These are phyloP conservation scores for Hypolimnas misippus DNA, from an alignment of 2,888 invertebrate species.

Conservation along the genomic window DNA sequence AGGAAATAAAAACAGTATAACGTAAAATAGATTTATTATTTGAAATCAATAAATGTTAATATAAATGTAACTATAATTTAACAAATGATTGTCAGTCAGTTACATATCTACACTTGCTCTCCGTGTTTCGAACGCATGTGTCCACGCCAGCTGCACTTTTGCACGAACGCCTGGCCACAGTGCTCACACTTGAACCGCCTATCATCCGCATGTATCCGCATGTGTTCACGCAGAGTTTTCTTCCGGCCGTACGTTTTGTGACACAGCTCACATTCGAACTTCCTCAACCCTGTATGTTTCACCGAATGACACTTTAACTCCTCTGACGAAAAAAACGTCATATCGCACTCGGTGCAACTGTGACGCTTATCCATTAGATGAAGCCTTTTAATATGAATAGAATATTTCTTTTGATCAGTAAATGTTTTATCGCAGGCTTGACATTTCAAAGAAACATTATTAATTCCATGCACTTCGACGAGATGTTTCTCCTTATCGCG, in stretches of 20 bases:
- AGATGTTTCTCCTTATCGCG: slow-evolving; percentile 59
- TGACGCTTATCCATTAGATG: slow-evolving; percentile 59
- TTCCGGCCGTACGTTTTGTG: slow-evolving; percentile 55
- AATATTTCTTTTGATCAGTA: slow-evolving; percentile 52
- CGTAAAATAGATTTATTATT: slow-evolving; percentile 24
- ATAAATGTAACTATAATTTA: not conserved
- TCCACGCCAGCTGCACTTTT: too few species aligned
- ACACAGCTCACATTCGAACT: slow-evolving; percentile 64
- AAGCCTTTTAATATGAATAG: slow-evolving; percentile 59
- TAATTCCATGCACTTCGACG: slow-evolving; percentile 56
- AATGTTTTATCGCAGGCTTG: slow-evolving; percentile 61
- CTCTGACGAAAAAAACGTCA: slow-evolving; percentile 58
- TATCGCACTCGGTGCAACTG: slow-evolving; percentile 50
- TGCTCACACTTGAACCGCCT: too few species aligned
- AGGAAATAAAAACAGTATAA: not conserved
- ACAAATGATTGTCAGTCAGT: not conserved
- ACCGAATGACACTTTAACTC: slow-evolving; percentile 63
- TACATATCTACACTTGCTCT: slow-evolving; percentile 44
- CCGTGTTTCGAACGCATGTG: slow-evolving; percentile 56
- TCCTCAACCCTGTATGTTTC: slow-evolving; percentile 60
- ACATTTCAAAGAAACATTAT: slow-evolving; percentile 51
- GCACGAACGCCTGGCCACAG: too few species aligned
- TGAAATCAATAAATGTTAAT: not conserved
- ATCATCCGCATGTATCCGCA: slow-evolving; percentile 53
- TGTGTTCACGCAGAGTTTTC: slow-evolving; percentile 52